Evolutionary conservation across 2,888 invertebrate species (phyloP).

Genomic region (Limnephilus lunatus): DNA sequence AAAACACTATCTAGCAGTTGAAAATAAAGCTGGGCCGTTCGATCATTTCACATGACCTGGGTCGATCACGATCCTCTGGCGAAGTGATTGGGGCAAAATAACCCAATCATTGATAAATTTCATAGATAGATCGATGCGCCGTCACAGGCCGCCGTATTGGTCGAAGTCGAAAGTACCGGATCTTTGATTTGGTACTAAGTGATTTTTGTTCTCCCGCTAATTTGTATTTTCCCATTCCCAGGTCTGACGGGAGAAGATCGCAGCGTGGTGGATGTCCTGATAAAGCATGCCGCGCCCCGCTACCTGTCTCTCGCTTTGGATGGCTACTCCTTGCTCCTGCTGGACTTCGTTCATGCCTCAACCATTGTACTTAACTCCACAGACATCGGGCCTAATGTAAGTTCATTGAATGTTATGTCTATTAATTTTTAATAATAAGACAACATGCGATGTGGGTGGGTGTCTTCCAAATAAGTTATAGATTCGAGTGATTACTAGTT

Average conservation of each 20-base stretch:
- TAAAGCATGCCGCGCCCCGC: constrained; percentile 89
- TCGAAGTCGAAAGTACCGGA: too few relatives aligned
- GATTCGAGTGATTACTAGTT: too few relatives aligned
- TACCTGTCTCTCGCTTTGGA: constrained; percentile 92
- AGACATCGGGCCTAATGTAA: constrained; percentile 81
- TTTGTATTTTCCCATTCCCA: constrained; percentile 65
- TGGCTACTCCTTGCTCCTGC: constrained; percentile 89
- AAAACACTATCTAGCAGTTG: too few relatives aligned
- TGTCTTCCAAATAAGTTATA: too few relatives aligned
- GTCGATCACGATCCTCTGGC: too few relatives aligned
- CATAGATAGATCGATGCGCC: too few relatives aligned
- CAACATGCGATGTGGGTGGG: too few relatives aligned
- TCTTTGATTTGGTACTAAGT: background rate
- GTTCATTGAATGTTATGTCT: constrained; percentile 60
- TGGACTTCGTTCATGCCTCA: constrained; percentile 94
- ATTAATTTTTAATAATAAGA: background rate
- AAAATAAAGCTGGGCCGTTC: too few relatives aligned
- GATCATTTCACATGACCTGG: too few relatives aligned
- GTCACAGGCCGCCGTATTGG: too few relatives aligned
- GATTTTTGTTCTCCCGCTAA: background rate
- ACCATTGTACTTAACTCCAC: constrained; percentile 90
- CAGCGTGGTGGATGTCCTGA: constrained; percentile 87
- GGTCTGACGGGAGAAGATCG: constrained; percentile 83
- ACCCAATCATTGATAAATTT: too few relatives aligned
- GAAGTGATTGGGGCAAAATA: too few relatives aligned